These are phyloP conservation scores for Deilephila porcellus DNA, from an alignment of 2,888 invertebrate genomes.

Conservation along the genomic window DNA sequence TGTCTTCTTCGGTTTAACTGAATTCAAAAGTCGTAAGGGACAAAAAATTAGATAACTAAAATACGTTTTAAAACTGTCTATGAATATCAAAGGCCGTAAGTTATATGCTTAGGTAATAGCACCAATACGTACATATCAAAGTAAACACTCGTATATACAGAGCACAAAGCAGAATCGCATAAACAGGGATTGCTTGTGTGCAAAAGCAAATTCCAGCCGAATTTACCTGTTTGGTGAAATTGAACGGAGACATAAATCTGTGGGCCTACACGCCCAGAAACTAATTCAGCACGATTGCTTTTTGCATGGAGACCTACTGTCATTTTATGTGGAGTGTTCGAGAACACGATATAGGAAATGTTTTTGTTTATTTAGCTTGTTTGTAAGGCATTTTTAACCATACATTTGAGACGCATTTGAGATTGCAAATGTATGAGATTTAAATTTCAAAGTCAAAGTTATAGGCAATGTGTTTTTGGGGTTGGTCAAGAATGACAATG, in stretches of 20 bases:
- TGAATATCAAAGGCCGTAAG: too few species aligned
- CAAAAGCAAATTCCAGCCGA: constrained; percentile 40
- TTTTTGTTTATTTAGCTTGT: neutral
- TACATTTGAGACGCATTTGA: too few species aligned
- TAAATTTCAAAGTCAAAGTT: too few species aligned
- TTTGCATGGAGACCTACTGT: constrained; percentile 19
- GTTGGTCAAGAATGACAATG: too few species aligned
- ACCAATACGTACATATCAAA: neutral
- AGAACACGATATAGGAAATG: neutral
- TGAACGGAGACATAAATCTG: constrained; percentile 46
- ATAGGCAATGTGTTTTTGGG: too few species aligned
- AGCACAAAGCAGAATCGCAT: constrained; percentile 27
- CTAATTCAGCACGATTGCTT: constrained; percentile 34
- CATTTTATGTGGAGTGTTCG: neutral
- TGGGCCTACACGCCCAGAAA: constrained; percentile 36
- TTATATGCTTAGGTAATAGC: too few species aligned
- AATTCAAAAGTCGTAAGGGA: too few species aligned
- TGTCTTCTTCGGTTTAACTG: too few species aligned
- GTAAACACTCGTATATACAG: constrained; percentile 16
- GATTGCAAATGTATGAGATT: too few species aligned
- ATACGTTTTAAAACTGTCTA: too few species aligned
- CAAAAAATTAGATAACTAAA: too few species aligned
- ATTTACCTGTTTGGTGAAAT: constrained; percentile 37
- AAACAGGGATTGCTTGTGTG: constrained; percentile 14
- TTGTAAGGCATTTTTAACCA: neutral